Conservation (phyloP, 2,888 invertebrate genomes). For the Aleiodes testaceus region DNA sequence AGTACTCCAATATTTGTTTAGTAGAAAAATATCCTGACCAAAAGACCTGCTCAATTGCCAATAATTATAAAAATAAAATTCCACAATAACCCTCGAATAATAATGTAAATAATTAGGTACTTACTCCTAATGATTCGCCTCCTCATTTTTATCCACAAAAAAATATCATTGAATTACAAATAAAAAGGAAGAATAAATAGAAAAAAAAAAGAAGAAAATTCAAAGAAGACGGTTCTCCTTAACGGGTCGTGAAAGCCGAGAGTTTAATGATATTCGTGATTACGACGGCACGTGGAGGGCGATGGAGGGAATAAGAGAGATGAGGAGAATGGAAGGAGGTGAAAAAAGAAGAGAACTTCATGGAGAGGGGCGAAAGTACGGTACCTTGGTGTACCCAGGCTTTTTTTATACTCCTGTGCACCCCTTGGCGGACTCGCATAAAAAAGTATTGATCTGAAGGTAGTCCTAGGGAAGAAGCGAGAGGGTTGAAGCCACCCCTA, state of each 20-base stretch:
- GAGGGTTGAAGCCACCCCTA: slow-evolving; percentile 71
- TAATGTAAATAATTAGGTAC: slow-evolving; percentile 19
- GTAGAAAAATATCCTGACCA: no score
- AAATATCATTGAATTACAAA: slow-evolving; percentile 29
- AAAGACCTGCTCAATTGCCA: no score
- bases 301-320: slow-evolving; percentile 49
- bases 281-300: slow-evolving; percentile 69
- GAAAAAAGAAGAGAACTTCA: slow-evolving; percentile 33
- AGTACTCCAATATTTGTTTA: no score
- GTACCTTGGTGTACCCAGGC: slow-evolving; percentile 44
- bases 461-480: slow-evolving; percentile 58
- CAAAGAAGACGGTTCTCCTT: slow-evolving; percentile 41
- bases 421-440: slow-evolving; percentile 62
- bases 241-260: slow-evolving; percentile 66
- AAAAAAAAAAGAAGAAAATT: slow-evolving; percentile 47
- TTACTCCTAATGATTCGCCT: slow-evolving; percentile 6
- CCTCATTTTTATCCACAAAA: slow-evolving; percentile 3
- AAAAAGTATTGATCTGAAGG: slow-evolving; percentile 71
- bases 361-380: slow-evolving; percentile 27
- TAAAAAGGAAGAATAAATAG: slow-evolving; percentile 40
- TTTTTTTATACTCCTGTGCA: slow-evolving; percentile 48
- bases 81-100: neutral
- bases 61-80: no score
- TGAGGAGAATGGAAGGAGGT: slow-evolving; percentile 36
- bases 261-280: slow-evolving; percentile 73